A percentile compares a stretch with the other conserved stretches of the same genome.
Evolutionary conservation across 2,888 invertebrate genomes (phyloP).

Genomic region (Cremastobaeus sp.): DNA sequence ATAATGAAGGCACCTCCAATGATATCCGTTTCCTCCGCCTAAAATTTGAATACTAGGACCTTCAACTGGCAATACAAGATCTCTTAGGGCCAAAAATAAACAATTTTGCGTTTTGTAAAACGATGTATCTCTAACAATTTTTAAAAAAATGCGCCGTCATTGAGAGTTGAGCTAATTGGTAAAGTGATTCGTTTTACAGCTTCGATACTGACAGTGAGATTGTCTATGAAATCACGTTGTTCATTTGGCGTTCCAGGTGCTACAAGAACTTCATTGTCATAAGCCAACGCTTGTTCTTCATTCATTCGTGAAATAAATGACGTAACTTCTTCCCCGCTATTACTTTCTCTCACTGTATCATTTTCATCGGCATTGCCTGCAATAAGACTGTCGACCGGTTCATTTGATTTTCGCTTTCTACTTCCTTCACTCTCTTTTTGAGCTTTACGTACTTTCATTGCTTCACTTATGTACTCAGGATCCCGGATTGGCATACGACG

Average conservation of each 20-base stretch:
- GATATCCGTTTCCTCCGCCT: not conserved
- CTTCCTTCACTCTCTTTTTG: too few species aligned
- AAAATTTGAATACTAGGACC: not conserved
- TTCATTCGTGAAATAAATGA: not conserved
- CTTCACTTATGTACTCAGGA: too few species aligned
- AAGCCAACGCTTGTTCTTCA: not conserved
- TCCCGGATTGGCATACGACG: too few species aligned
- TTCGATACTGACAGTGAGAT: not conserved
- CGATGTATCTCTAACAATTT: conserved; percentile 3
- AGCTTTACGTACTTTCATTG: too few species aligned
- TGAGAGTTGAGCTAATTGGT: too few species aligned
- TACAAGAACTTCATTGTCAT: not conserved
- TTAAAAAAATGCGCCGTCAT: not conserved
- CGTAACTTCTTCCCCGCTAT: too few species aligned
- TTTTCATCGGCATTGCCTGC: too few species aligned
- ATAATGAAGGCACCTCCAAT: conserved; percentile 8
- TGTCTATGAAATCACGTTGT: not conserved
- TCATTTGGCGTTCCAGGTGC: not conserved
- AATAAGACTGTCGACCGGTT: too few species aligned
- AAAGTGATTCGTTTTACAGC: not conserved
- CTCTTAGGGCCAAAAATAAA: not conserved
- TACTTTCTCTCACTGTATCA: too few species aligned
- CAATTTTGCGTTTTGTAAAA: not conserved
- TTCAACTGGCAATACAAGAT: not conserved
- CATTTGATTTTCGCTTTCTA: too few species aligned